Evolutionary conservation across 2,797 vertebrate genomes (phyloP).

Genomic region (Enteromius fasciolatus): DNA sequence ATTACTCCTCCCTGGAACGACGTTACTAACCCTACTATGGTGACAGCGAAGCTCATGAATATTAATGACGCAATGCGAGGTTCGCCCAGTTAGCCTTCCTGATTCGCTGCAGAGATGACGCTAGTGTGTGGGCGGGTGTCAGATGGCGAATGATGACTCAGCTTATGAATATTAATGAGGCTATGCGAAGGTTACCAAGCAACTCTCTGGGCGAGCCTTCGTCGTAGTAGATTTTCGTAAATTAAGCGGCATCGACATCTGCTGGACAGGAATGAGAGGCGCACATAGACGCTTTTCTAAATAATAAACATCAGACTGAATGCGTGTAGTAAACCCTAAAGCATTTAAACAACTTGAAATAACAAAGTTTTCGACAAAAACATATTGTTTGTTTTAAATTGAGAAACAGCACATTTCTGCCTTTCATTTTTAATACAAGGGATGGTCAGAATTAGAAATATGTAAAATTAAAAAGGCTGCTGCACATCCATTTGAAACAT

Average conservation of each 20-base stretch:
- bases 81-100: background rate
- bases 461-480: background rate
- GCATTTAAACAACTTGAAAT: background rate
- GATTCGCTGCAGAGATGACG: background rate
- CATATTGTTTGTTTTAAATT: background rate
- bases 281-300: background rate
- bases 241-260: background rate
- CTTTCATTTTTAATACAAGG: background rate
- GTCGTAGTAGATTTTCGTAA: background rate
- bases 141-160: background rate
- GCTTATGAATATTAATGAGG: background rate
- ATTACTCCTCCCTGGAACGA: background rate
- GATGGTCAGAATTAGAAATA: background rate
- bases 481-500: background rate
- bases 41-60: background rate
- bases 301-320: background rate
- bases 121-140: background rate
- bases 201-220: background rate
- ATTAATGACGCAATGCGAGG: slow-evolving; percentile 9
- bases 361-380: background rate
- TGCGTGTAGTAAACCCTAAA: background rate
- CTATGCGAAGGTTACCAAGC: background rate
- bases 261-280: background rate
- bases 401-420: background rate
- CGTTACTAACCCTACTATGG: background rate